Conservation (phyloP, 2,113 vertebrate species). For the Cebus imitator region DNA sequence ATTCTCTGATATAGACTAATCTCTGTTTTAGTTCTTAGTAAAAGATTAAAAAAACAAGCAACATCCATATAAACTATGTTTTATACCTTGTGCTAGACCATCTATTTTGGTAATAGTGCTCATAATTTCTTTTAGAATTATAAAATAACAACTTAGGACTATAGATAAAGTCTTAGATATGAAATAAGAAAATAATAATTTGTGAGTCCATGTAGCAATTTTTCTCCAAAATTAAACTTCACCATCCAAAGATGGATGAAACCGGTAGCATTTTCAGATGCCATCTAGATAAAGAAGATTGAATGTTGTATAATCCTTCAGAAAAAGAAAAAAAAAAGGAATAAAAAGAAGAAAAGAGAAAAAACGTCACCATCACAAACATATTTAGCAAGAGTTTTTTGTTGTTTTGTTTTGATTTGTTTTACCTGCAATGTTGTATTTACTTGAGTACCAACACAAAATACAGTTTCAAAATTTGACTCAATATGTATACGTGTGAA, state of each 20-base stretch:
- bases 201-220: constrained; percentile 42
- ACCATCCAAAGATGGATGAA: constrained; percentile 3
- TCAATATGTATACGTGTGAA: not conserved
- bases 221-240: constrained; percentile 66
- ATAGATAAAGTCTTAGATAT: not conserved
- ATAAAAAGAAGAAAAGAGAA: too few relatives aligned
- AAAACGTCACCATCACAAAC: not conserved
- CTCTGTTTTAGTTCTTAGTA: not conserved
- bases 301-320: not conserved
- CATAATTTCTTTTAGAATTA: constrained; percentile 4
- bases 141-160: constrained; percentile 14
- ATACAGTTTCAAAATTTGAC: not conserved
- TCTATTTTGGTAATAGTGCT: not conserved
- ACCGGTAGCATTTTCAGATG: constrained; percentile 36
- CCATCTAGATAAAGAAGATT: not conserved
- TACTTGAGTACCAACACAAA: not conserved
- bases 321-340: not conserved
- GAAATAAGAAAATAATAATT: constrained; percentile 59
- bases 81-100: not conserved
- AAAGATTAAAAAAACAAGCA: constrained; percentile 42
- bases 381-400: not conserved
- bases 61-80: not conserved
- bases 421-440: not conserved
- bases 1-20: not conserved
- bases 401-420: not conserved